Evolutionary conservation across 1,140 invertebrate species (phyloP).

Genomic region (Wasmannia auropunctata): DNA sequence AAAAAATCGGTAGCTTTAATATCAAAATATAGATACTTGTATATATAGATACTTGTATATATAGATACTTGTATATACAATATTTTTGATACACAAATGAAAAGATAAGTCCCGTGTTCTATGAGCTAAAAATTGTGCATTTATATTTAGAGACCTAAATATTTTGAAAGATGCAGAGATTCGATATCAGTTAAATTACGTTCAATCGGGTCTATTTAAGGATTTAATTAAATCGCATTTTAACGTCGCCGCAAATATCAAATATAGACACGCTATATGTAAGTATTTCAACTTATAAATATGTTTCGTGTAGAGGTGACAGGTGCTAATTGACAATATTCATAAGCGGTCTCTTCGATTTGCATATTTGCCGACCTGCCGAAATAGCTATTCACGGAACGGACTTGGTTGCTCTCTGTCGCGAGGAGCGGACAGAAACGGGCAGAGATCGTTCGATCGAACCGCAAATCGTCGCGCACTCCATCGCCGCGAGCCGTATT

Average conservation of each 20-base stretch:
- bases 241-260: neutral
- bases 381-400: neutral
- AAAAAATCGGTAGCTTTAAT: neutral
- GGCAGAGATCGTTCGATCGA: neutral
- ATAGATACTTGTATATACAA: neutral
- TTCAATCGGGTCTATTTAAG: neutral
- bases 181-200: neutral
- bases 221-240: neutral
- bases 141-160: neutral
- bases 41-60: neutral
- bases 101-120: neutral
- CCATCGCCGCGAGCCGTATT: neutral
- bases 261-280: neutral
- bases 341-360: neutral
- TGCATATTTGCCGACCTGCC: neutral
- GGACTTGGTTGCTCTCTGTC: neutral
- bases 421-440: neutral
- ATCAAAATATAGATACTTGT: neutral
- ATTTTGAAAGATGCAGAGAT: neutral
- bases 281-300: neutral
- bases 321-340: neutral
- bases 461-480: neutral
- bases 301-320: neutral
- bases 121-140: neutral
- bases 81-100: neutral